Evolutionary conservation across 2,888 invertebrate genomes (phyloP).

Genomic region (Cantharis nigra): DNA sequence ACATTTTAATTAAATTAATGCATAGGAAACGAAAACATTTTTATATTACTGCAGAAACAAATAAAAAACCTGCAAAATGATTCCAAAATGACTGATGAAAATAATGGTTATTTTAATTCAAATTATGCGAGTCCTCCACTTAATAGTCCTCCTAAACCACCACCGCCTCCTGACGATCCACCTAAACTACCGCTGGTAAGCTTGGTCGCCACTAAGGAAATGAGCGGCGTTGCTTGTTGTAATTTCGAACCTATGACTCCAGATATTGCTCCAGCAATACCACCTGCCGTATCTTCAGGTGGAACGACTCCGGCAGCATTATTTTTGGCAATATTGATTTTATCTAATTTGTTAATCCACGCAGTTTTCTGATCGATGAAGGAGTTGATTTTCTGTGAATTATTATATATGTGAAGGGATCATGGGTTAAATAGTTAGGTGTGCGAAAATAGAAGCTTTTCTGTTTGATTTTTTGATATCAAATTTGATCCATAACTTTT

Average conservation of each 20-base stretch:
- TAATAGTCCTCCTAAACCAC: slow-evolving; percentile 13
- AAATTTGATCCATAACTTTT: background rate
- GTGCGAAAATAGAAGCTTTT: background rate
- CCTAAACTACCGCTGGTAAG: slow-evolving; percentile 59
- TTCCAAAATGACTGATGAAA: background rate
- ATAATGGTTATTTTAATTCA: background rate
- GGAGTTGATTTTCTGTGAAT: slow-evolving; percentile 78
- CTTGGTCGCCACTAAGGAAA: slow-evolving; percentile 71
- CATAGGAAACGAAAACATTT: background rate
- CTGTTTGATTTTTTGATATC: background rate
- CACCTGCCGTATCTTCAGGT: slow-evolving; percentile 57
- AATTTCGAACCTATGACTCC: slow-evolving; percentile 72
- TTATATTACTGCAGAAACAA: background rate
- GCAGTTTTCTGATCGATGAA: slow-evolving; percentile 80
- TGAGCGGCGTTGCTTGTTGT: slow-evolving; percentile 58
- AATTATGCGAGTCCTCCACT: slow-evolving; percentile 11
- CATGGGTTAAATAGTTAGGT: background rate
- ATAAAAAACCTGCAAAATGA: background rate
- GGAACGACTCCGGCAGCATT: slow-evolving; percentile 73
- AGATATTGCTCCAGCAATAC: slow-evolving; percentile 68
- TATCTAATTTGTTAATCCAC: slow-evolving; percentile 71
- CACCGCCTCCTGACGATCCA: slow-evolving; percentile 42
- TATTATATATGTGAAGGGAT: slow-evolving; percentile 10
- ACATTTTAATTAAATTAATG: background rate
- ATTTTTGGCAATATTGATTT: slow-evolving; percentile 75